Conservation (phyloP, 2,888 invertebrate species). For the Drosophila kuntzei region DNA sequence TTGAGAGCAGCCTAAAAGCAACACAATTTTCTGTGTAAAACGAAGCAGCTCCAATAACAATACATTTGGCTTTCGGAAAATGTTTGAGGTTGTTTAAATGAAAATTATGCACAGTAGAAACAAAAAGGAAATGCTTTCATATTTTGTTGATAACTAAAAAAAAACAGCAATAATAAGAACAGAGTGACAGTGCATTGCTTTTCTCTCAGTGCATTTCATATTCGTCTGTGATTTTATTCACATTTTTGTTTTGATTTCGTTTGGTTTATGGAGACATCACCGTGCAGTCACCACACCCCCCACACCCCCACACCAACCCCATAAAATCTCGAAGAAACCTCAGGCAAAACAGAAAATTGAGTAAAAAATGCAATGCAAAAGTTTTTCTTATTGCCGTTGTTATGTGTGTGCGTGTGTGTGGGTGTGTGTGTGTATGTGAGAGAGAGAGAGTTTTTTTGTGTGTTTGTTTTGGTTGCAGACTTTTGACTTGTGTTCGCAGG, state of each 20-base stretch:
- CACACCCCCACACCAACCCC: neutral
- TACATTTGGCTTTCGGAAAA: neutral
- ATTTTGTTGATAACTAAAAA: neutral
- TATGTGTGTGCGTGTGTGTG: slow-evolving; percentile 4
- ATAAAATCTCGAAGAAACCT: slow-evolving; percentile 18
- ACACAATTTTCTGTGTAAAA: neutral
- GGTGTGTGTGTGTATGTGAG: neutral
- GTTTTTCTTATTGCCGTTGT: slow-evolving; percentile 49
- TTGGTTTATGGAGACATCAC: slow-evolving; percentile 62
- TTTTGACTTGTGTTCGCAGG: slow-evolving; percentile 63
- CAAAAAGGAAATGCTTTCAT: neutral
- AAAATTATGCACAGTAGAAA: neutral
- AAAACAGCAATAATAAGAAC: neutral
- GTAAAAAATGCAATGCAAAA: slow-evolving; percentile 52
- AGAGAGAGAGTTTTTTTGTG: slow-evolving; percentile 39
- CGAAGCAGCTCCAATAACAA: neutral
- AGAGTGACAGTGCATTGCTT: neutral
- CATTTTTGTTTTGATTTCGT: slow-evolving; percentile 48
- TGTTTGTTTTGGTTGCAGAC: slow-evolving; percentile 72
- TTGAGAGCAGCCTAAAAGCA: neutral
- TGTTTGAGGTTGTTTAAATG: neutral
- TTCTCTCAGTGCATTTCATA: slow-evolving; percentile 43
- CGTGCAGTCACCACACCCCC: neutral
- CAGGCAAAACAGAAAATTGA: slow-evolving; percentile 40
- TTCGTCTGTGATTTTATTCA: slow-evolving; percentile 38